These are phyloP conservation scores for Enteromius paludinosus DNA, from an alignment of 2,797 vertebrate genomes.

Conservation along the genomic window DNA sequence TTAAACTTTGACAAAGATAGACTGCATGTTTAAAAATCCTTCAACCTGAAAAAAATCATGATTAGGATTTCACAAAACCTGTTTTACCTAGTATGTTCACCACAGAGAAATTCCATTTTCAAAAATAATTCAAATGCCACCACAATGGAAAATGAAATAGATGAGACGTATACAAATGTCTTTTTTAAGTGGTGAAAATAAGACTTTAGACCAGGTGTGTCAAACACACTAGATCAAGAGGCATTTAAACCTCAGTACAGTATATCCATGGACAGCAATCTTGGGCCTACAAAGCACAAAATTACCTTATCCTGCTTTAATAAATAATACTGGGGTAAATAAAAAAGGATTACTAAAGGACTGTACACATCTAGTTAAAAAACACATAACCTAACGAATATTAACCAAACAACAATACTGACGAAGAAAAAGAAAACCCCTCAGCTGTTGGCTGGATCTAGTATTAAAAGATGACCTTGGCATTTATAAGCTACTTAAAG, in stretches of 20 bases:
- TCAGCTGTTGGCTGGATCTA: not conserved
- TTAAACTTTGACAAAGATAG: not conserved
- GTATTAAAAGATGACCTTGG: not conserved
- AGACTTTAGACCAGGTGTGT: not conserved
- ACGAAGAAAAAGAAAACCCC: not conserved
- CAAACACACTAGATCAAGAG: not conserved
- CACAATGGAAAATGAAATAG: not conserved
- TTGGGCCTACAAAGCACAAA: not conserved
- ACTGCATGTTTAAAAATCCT: constrained; percentile 5
- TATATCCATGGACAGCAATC: not conserved
- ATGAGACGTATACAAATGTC: not conserved
- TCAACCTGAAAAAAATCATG: constrained; percentile 2
- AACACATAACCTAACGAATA: not conserved
- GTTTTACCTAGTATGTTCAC: constrained; percentile 18
- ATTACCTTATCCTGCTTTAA: not conserved
- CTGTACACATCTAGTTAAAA: not conserved
- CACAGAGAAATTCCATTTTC: not conserved
- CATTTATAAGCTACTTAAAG: not conserved
- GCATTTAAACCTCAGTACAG: not conserved
- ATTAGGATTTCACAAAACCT: constrained; percentile 24
- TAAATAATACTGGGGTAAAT: not conserved
- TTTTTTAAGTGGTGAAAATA: not conserved
- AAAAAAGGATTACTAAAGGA: not conserved
- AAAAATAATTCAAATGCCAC: not conserved
- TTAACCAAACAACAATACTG: not conserved